These are phyloP conservation scores for Drosophila flavopinicola DNA, from an alignment of 2,888 invertebrate genomes.

Conservation along the genomic window DNA sequence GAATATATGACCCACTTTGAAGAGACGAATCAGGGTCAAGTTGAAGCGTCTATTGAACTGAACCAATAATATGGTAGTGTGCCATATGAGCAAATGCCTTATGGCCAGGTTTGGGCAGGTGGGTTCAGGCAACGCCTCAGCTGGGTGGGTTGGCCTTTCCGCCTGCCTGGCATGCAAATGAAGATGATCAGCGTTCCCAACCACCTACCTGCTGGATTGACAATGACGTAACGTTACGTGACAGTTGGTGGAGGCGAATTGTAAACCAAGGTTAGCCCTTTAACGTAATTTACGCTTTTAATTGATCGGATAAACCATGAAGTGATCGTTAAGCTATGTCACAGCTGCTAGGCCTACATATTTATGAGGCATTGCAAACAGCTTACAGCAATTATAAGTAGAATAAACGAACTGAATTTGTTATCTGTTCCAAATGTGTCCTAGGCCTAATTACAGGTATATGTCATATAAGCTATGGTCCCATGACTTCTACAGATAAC, in stretches of 20 bases:
- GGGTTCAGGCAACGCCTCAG: constrained; percentile 22
- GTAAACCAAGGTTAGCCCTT: constrained; percentile 63
- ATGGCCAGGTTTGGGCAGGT: constrained; percentile 33
- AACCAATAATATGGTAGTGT: neutral
- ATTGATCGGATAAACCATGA: constrained; percentile 52
- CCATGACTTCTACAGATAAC: neutral
- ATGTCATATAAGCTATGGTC: neutral
- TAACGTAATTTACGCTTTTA: constrained; percentile 43
- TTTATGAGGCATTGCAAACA: constrained; percentile 5
- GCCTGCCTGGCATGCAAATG: constrained; percentile 66
- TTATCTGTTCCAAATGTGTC: constrained; percentile 1
- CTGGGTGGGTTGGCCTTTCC: constrained; percentile 23
- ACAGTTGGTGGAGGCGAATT: constrained; percentile 26
- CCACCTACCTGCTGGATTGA: constrained; percentile 13
- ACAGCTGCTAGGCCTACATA: constrained; percentile 20
- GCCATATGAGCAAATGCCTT: constrained; percentile 21
- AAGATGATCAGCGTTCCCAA: constrained; percentile 44
- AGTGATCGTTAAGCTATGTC: constrained; percentile 28
- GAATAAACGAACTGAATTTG: neutral
- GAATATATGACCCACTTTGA: neutral
- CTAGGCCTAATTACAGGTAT: neutral
- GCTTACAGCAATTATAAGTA: neutral
- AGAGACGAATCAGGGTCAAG: constrained; percentile 51
- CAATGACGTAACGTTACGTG: constrained; percentile 73
- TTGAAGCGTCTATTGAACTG: constrained; percentile 49